These are phyloP conservation scores for Drosophila siamana DNA, from an alignment of 2,888 invertebrate species.

Conservation along the genomic window DNA sequence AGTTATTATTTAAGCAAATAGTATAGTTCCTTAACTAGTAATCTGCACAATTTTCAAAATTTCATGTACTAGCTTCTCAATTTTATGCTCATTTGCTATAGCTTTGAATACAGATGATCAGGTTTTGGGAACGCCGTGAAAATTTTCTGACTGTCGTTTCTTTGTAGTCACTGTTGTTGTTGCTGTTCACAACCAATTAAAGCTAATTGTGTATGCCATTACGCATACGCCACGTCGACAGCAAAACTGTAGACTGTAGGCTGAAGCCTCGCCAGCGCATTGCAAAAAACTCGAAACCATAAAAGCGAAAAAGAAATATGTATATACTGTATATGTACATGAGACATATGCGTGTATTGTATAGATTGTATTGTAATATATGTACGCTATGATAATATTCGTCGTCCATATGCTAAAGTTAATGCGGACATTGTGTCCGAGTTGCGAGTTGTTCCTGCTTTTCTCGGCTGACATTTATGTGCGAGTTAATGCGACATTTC, in stretches of 20 bases:
- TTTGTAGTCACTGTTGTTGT: background rate
- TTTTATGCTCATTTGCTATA: background rate
- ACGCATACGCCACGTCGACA: conserved; percentile 45
- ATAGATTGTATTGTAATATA: background rate
- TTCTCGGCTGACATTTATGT: conserved; percentile 34
- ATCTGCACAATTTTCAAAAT: background rate
- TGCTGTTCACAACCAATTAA: conserved; percentile 7
- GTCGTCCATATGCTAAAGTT: no score
- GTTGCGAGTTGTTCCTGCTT: conserved; percentile 47
- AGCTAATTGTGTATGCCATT: conserved; percentile 36
- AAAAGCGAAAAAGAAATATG: conserved; percentile 19
- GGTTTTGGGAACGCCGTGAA: background rate
- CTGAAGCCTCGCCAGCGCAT: conserved; percentile 7
- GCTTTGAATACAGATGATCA: background rate
- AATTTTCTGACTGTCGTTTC: background rate
- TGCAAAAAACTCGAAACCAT: conserved; percentile 52
- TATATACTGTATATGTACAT: background rate
- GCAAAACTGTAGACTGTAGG: conserved; percentile 15
- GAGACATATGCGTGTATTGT: background rate
- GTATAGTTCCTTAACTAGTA: background rate
- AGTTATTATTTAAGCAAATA: no score
- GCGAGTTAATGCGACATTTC: conserved; percentile 64
- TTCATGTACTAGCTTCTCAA: background rate
- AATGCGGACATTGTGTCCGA: conserved; percentile 37
- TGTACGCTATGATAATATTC: conserved; percentile 1